Conservation (phyloP, 2,888 invertebrate species). For the Hyalella azteca region DNA sequence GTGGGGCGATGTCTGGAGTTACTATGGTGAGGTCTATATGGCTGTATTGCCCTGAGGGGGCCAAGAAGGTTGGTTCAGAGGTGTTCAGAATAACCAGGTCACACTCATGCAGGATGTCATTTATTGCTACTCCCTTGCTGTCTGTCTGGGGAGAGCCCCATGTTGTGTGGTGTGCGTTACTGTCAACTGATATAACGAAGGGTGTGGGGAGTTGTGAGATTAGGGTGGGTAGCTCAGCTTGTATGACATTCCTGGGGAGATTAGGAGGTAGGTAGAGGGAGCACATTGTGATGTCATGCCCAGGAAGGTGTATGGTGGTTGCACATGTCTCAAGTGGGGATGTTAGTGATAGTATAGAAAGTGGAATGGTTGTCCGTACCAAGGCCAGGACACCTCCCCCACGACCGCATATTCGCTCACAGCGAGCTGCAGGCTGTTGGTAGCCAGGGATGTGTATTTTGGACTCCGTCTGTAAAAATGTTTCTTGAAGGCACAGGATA, state of each 20-base stretch:
- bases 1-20: not conserved
- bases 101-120: not conserved
- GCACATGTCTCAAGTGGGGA: not conserved
- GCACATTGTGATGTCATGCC: not conserved
- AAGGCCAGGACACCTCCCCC: not conserved
- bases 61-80: not conserved
- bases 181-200: not conserved
- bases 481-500: not conserved
- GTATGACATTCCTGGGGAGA: not conserved
- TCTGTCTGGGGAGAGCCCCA: slow-evolving; percentile 3
- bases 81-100: not conserved
- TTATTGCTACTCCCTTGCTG: not conserved
- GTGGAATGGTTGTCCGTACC: not conserved
- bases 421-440: not conserved
- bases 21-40: not conserved
- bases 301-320: not conserved
- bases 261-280: not conserved
- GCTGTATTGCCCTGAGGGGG: not conserved
- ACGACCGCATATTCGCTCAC: not conserved
- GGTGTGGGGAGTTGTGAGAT: not conserved
- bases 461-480: not conserved
- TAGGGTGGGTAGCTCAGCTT: not conserved
- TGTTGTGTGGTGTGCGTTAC: not conserved
- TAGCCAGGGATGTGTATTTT: not conserved
- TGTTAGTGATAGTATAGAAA: not conserved